These are phyloP conservation scores for Tipula confusa DNA, from an alignment of 2,888 invertebrate species.

Conservation along the genomic window DNA sequence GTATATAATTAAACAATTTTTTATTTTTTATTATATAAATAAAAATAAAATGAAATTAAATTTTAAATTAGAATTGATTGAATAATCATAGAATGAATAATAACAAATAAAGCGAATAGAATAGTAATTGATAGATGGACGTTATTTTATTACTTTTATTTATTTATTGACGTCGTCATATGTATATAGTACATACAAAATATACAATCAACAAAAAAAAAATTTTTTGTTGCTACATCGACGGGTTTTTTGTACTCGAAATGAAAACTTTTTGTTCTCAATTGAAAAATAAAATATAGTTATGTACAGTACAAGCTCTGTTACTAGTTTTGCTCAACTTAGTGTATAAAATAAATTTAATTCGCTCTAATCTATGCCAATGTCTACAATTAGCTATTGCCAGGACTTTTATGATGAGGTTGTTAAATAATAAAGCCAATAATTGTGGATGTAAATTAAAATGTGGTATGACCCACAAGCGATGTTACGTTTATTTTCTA, in stretches of 20 bases:
- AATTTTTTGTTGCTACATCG: not conserved
- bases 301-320: too few relatives aligned
- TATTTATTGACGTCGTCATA: not conserved
- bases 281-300: not conserved
- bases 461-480: too few relatives aligned
- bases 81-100: not conserved
- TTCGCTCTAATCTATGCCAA: too few relatives aligned
- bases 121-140: not conserved
- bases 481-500: too few relatives aligned
- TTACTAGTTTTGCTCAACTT: too few relatives aligned
- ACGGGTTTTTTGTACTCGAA: not conserved
- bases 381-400: too few relatives aligned
- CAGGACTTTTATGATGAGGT: too few relatives aligned
- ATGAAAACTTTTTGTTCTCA: not conserved
- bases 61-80: not conserved
- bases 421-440: too few relatives aligned
- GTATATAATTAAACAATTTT: too few relatives aligned
- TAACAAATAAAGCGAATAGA: not conserved
- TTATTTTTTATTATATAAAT: not conserved
- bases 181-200: too few relatives aligned
- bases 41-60: not conserved
- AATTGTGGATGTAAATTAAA: too few relatives aligned
- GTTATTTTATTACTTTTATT: not conserved
- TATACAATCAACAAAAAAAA: not conserved
- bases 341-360: too few relatives aligned